Base-by-base conservation (phyloP, 2,888 invertebrate genomes). In the Drosophila subsilvestris region DNA sequence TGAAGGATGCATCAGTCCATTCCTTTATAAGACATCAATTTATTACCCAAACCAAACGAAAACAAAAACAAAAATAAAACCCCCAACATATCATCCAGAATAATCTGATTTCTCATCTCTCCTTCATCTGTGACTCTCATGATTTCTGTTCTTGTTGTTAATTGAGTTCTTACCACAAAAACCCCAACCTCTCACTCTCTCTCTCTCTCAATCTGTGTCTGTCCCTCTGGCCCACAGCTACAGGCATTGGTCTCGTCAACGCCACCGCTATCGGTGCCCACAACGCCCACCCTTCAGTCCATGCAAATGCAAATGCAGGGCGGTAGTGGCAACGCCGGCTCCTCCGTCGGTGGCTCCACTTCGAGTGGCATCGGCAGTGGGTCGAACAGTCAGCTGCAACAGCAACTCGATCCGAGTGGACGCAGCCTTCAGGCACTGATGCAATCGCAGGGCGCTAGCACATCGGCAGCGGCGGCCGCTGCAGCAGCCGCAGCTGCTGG, bases 161-260 rank as follows among this genome's bases (percentile, higher is more conserved):
- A 74, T 60, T 63, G 68, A 79, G 51, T 55, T 73, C 65, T 76
- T 67, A 73, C 69, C 63, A 66, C 51, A 73, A 72, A 37, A 37
- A 37, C 37, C 37, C 37, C 37, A 37, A 37, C n/a, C 55, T 63
- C 57, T 68, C 18, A 62, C 32, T 63, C 42, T 58, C 20, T 51
- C 43, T 62, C 57, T 68, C 18, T 65, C 32, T 63, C 42, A 49
- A 27, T 51, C 43, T 62, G 53, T 51, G 62, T 62, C 63, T 65
- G 55, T 43, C 55, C 32, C 45, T 60, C 32, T 60, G 55, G 37
- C 65, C 63, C 74, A 86, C 90, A 92, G 92, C 90, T 92, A 80
- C 92, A 92, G 90, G 92, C 92, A 68, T 88, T 92, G 90, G 92
- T 92, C 59, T 91, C 91, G 57, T 91, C 91, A 76, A 91, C 91